Evolutionary conservation across 2,113 vertebrate genomes (phyloP).

Genomic region (Ceyx cyanopectus): DNA sequence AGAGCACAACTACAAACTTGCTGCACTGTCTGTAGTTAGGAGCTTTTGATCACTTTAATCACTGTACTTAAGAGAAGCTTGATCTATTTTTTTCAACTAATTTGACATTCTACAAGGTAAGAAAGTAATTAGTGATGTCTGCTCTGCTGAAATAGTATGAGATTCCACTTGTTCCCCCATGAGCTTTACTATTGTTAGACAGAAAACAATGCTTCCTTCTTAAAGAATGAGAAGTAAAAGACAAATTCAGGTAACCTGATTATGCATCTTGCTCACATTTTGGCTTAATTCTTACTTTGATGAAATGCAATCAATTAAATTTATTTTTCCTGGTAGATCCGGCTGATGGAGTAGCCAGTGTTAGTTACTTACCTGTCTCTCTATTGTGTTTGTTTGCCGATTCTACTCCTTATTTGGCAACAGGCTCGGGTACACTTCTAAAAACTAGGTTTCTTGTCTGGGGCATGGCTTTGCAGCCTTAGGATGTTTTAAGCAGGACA

Average conservation of each 20-base stretch:
- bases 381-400: background rate
- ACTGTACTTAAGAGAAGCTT: constrained; percentile 17
- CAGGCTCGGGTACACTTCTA: background rate
- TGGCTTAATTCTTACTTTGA: background rate
- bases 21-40: background rate
- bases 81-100: constrained; percentile 45
- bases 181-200: background rate
- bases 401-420: background rate
- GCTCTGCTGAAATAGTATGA: background rate
- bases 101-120: constrained; percentile 33
- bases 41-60: constrained; percentile 60
- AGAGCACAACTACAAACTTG: background rate
- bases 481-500: background rate
- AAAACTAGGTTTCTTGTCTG: constrained; percentile 1
- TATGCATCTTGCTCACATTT: constrained; percentile 32
- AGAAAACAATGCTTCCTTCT: constrained; percentile 42
- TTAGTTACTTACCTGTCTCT: background rate
- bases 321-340: background rate
- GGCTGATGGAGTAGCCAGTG: background rate
- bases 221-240: constrained; percentile 43
- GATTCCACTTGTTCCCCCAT: constrained; percentile 47
- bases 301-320: background rate
- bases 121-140: constrained; percentile 23
- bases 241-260: constrained; percentile 29
- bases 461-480: background rate